phyloP scores from a whole-genome alignment of 2,113 vertebrate species.

The Nymphicus hollandicus region DNA sequence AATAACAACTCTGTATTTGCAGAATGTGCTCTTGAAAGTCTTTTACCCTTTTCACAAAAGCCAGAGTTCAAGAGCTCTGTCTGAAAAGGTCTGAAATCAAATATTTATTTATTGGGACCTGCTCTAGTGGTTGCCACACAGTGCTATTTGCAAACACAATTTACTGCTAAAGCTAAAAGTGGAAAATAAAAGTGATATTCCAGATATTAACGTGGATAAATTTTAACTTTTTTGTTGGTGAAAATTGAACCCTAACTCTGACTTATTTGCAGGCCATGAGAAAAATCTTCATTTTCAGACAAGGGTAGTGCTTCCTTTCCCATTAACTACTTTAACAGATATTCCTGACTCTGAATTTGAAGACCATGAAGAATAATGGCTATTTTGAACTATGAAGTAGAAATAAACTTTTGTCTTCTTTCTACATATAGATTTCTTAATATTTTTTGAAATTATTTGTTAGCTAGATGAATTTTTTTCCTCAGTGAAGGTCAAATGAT shows the following conservation, averaged over 20 bases:
- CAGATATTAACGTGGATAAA: background rate
- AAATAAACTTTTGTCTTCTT: background rate
- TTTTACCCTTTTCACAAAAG: background rate
- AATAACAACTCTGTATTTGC: background rate
- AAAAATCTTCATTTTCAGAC: background rate
- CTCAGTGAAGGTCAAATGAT: background rate
- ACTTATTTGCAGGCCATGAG: background rate
- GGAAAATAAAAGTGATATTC: background rate
- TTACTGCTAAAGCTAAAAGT: background rate
- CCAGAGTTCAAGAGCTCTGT: background rate
- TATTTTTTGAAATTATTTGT: background rate
- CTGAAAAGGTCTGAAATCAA: background rate
- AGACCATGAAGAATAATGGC: background rate
- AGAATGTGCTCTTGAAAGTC: background rate
- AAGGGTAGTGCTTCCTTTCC: background rate
- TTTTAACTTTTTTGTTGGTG: background rate
- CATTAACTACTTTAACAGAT: background rate
- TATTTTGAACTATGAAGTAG: background rate
- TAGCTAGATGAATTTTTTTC: background rate
- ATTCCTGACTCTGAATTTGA: background rate
- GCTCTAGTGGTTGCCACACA: background rate
- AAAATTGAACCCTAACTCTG: background rate
- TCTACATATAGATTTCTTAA: background rate
- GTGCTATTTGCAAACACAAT: background rate
- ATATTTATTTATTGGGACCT: background rate